Evolutionary conservation across 2,888 invertebrate genomes (phyloP).

Genomic region (Schizotus pectinicornis): DNA sequence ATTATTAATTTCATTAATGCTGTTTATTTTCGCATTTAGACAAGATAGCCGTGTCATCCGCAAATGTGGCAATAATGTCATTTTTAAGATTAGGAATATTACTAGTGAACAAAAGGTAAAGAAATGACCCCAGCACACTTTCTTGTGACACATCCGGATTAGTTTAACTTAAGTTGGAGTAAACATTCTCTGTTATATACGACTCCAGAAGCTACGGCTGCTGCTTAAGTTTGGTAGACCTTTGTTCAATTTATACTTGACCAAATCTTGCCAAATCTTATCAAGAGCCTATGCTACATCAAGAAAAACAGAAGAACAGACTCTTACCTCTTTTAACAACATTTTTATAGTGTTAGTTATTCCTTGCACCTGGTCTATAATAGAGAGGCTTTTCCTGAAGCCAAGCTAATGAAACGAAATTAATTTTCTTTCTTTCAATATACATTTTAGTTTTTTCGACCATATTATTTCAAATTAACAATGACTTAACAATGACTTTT

Average conservation of each 20-base stretch:
- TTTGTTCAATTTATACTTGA: slow-evolving; percentile 23
- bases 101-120: too few species aligned
- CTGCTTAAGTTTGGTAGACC: slow-evolving; percentile 15
- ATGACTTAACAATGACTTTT: too few species aligned
- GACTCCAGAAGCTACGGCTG: too few species aligned
- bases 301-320: slow-evolving; percentile 27
- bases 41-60: slow-evolving; percentile 31
- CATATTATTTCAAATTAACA: too few species aligned
- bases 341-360: slow-evolving; percentile 21
- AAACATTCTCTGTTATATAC: slow-evolving; percentile 5
- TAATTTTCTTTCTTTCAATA: too few species aligned
- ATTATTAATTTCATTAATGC: slow-evolving; percentile 21
- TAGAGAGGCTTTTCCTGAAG: slow-evolving; percentile 25
- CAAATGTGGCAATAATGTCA: slow-evolving; percentile 23
- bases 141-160: too few species aligned
- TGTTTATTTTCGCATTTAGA: slow-evolving; percentile 16
- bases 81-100: too few species aligned
- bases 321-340: slow-evolving; percentile 27
- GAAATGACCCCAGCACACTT: too few species aligned
- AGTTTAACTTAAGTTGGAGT: too few species aligned
- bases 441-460: too few species aligned
- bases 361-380: slow-evolving; percentile 20
- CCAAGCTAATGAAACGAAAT: slow-evolving; percentile 23
- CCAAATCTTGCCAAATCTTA: slow-evolving; percentile 26
- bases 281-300: slow-evolving; percentile 31